Evolutionary conservation across 92 coral and sea anemone species (phyloP), one percentile per base, ranked within the genome.

Genomic region (Desmophyllum pertusum): DNA sequence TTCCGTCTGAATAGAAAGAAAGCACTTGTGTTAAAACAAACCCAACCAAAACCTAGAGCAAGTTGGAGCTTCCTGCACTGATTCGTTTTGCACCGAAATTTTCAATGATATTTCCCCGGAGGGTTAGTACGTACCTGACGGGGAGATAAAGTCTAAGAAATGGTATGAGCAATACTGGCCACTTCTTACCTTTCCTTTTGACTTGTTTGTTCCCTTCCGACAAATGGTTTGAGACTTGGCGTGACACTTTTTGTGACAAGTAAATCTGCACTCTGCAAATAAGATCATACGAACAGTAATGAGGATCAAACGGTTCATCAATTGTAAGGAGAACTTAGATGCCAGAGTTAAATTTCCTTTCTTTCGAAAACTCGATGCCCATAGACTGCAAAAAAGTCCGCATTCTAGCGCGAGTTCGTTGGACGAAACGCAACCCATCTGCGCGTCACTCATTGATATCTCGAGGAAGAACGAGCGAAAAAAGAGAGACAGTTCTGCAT

Each of bases 211-310:
- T 35, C 93, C 93, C 75, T 90, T 87, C 3, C 95, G 90, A 77
- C 99, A 96, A 33, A 88, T 81, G 55, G 83, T 88, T 15, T 93
- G 85, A 50, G 92, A 90, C 66, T 96, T 96, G 59, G 85, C 79
- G 86, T 96, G 92, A 71, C 99, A 96, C 81, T 95, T 93, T 90
- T 96, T 96, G 76, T 96, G 99, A 79, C 99, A 96, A 25, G 97
- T 92, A 76, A 94, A 96, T 83, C 92, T 91, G 67, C 99, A 96
- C 68, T 94, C 99, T 96, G 86, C 38, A 55, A 85, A 50, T 13
- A 21, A 59, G 43, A 2, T 66, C 25, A 23, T 21, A 4, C 19
- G 36, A 17, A 15, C 4, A 35, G 71, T 5, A 31, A 33, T 6
- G 71, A 66, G 40, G 71, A 15, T 66, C 3, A 37, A 33, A 30